Conservation (phyloP, 1,140 invertebrate genomes). For the Frieseomelitta varia region DNA sequence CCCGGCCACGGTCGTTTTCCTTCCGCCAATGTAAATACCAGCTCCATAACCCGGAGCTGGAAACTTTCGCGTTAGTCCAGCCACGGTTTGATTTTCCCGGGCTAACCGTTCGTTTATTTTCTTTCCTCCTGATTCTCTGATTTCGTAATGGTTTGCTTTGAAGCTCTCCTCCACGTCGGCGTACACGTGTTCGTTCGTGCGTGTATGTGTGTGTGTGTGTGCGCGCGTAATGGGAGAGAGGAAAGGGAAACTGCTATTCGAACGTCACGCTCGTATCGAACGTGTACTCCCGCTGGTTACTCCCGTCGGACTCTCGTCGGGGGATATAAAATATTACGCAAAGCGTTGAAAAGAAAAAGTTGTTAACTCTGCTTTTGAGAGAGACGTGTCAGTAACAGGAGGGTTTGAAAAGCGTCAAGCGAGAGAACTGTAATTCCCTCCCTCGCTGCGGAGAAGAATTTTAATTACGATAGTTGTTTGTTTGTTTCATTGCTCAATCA, state of each 20-base stretch:
- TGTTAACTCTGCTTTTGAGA: neutral
- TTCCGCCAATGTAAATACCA: conserved; percentile 44
- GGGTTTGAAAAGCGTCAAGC: neutral
- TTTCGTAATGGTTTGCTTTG: neutral
- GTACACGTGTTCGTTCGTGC: no score
- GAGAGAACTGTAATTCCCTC: neutral
- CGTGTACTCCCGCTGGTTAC: neutral
- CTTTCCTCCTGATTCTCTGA: neutral
- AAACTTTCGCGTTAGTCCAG: conserved; percentile 40
- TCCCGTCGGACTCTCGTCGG: neutral
- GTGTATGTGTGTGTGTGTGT: neutral
- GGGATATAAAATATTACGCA: neutral
- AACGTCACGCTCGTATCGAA: neutral
- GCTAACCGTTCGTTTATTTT: conserved; percentile 14
- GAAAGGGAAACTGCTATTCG: neutral
- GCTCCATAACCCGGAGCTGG: conserved; percentile 19
- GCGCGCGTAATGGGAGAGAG: neutral
- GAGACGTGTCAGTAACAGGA: neutral
- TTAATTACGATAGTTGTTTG: neutral
- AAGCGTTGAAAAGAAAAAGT: neutral
- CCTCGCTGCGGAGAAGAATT: neutral
- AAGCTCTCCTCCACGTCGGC: neutral
- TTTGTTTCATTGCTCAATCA: neutral
- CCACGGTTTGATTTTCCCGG: neutral
- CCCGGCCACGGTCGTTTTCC: conserved; percentile 9